Conservation (phyloP, 1,140 invertebrate genomes). For the Cyclargus thomasi region DNA sequence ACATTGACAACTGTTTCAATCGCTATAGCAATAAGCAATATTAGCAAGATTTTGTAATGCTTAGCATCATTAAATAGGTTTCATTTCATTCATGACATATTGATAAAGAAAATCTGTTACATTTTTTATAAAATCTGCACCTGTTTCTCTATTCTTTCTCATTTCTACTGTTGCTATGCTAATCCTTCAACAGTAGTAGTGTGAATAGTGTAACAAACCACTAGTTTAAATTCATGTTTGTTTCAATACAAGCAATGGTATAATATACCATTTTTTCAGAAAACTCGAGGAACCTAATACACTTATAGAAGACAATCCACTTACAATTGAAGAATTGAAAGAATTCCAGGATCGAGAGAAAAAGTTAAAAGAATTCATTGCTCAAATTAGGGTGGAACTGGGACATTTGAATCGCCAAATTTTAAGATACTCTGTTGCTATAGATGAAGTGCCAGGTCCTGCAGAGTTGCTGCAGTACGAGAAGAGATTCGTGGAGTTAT, state of each 20-base stretch:
- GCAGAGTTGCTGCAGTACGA: slow-evolving; percentile 97
- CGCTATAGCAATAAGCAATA: too few relatives aligned
- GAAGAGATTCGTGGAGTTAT: slow-evolving; percentile 94
- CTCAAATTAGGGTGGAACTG: slow-evolving; percentile 76
- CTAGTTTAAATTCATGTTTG: too few relatives aligned
- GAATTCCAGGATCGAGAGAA: slow-evolving; percentile 79
- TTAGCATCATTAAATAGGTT: too few relatives aligned
- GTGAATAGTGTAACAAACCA: too few relatives aligned
- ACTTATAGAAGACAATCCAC: slow-evolving; percentile 49
- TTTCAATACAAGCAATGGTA: neutral
- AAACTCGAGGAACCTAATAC: slow-evolving; percentile 41
- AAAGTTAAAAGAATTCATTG: slow-evolving; percentile 70
- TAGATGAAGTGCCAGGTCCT: slow-evolving; percentile 94
- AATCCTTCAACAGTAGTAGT: too few relatives aligned
- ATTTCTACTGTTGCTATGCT: too few relatives aligned
- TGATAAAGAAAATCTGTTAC: too few relatives aligned
- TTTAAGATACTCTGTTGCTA: slow-evolving; percentile 82
- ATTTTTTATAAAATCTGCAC: too few relatives aligned
- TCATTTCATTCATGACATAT: too few relatives aligned
- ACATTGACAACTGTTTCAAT: too few relatives aligned
- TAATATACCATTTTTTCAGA: slow-evolving; percentile 34
- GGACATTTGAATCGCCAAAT: slow-evolving; percentile 91
- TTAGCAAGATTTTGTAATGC: too few relatives aligned
- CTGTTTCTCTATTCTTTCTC: too few relatives aligned
- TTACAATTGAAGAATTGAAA: slow-evolving; percentile 55